phyloP scores from a whole-genome alignment of 2,888 invertebrate genomes.

The Lochmaea capreae region DNA sequence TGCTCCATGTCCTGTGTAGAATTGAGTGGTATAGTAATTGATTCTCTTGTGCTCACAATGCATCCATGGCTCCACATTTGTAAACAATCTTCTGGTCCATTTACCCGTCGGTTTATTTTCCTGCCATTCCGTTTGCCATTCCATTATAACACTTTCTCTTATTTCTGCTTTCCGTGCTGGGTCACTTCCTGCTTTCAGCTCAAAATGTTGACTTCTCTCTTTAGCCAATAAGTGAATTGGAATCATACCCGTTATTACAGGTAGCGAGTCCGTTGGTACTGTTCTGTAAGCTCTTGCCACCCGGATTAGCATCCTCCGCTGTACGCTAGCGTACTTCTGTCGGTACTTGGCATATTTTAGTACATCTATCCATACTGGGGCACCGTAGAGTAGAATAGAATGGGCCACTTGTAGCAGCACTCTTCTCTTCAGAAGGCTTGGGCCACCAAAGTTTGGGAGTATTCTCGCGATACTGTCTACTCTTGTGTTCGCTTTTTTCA shows the following conservation, averaged over 20 bases:
- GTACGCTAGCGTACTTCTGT: background rate
- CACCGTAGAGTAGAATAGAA: background rate
- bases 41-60: background rate
- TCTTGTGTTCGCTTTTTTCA: too few species aligned
- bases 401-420: background rate
- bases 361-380: background rate
- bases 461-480: too few species aligned
- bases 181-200: too few species aligned
- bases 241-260: background rate
- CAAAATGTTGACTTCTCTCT: too few species aligned
- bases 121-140: background rate
- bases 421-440: background rate
- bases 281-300: slow-evolving; percentile 1
- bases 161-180: background rate
- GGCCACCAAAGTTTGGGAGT: background rate
- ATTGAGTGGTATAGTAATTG: background rate
- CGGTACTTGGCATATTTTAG: background rate
- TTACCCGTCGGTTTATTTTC: background rate
- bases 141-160: background rate
- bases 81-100: background rate
- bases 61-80: background rate
- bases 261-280: background rate
- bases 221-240: too few species aligned
- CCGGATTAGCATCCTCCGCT: background rate
- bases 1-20: too few species aligned